Percentiles rank a stretch among this genome's conserved stretches.
These are phyloP conservation scores for Labroides dimidiatus DNA, from an alignment of 2,797 vertebrate genomes.

Conservation along the genomic window DNA sequence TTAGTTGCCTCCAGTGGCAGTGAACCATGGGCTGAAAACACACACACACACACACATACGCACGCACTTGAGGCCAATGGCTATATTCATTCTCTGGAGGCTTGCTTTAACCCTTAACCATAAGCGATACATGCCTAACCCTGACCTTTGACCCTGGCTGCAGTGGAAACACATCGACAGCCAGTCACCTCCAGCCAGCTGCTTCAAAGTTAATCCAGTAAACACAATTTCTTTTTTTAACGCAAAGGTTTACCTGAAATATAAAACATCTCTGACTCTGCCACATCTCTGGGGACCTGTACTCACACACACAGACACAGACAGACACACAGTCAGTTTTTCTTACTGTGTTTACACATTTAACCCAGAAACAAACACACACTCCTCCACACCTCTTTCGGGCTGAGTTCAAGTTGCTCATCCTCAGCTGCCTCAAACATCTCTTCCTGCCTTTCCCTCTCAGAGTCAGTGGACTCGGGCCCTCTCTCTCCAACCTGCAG, in stretches of 20 bases:
- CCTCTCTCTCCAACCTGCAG: slow-evolving; percentile 47
- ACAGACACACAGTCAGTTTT: slow-evolving; percentile 14
- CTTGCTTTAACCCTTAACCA: slow-evolving; percentile 28
- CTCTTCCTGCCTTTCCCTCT: slow-evolving; percentile 44
- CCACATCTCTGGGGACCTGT: slow-evolving; percentile 57
- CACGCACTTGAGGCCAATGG: neutral
- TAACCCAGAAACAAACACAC: neutral
- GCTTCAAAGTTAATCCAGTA: neutral
- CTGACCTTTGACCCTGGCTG: slow-evolving; percentile 42
- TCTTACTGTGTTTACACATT: neutral
- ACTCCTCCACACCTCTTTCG: slow-evolving; percentile 59
- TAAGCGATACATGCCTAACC: slow-evolving; percentile 31
- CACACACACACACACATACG: slow-evolving; percentile 20
- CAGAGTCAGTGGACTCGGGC: slow-evolving; percentile 66
- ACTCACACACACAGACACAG: slow-evolving; percentile 41
- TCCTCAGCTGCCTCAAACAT: slow-evolving; percentile 8
- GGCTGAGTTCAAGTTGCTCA: slow-evolving; percentile 27
- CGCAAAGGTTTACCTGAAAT: slow-evolving; percentile 62
- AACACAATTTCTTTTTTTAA: neutral
- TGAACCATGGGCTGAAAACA: slow-evolving; percentile 32
- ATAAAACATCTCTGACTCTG: slow-evolving; percentile 46
- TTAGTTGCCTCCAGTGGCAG: slow-evolving; percentile 59
- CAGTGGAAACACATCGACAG: slow-evolving; percentile 2
- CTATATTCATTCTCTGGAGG: slow-evolving; percentile 11
- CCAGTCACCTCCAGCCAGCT: neutral